Percentiles rank a stretch among this genome's conserved stretches.
These are phyloP conservation scores for Petroica traversi DNA, from an alignment of 2,113 vertebrate species.

Conservation along the genomic window DNA sequence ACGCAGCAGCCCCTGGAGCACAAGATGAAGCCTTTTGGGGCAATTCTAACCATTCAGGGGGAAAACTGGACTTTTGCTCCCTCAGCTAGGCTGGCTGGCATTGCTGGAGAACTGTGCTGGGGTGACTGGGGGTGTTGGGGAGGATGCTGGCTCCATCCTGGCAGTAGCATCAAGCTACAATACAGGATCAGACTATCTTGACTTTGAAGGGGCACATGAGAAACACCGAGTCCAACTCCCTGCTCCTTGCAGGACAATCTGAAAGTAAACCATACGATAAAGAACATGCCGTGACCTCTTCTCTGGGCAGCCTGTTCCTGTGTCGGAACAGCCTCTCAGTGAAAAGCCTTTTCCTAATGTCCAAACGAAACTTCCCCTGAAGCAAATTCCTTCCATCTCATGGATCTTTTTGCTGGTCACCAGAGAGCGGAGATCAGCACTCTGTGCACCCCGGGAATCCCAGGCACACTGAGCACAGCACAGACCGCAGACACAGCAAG, in stretches of 20 bases:
- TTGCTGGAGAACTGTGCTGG: neutral
- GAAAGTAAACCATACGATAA: neutral
- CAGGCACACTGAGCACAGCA: accelerated
- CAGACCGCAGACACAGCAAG: neutral
- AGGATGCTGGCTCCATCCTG: neutral
- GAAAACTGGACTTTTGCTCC: neutral
- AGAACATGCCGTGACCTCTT: too few species aligned
- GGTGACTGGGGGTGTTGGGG: too few species aligned
- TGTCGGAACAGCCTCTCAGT: too few species aligned
- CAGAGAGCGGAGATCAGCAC: neutral
- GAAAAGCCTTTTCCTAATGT: neutral
- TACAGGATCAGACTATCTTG: too few species aligned
- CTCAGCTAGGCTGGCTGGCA: neutral
- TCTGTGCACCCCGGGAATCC: accelerated
- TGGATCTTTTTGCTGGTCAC: accelerated
- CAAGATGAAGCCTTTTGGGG: neutral
- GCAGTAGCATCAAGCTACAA: neutral
- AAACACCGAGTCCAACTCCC: neutral
- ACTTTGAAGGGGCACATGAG: neutral
- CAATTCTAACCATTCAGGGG: neutral
- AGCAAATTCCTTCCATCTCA: neutral
- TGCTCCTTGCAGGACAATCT: neutral
- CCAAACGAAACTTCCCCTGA: neutral
- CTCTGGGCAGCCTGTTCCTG: neutral
- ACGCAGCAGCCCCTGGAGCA: neutral